Evolutionary conservation across 2,113 vertebrate genomes (phyloP).

Genomic region (Semnornis frantzii): DNA sequence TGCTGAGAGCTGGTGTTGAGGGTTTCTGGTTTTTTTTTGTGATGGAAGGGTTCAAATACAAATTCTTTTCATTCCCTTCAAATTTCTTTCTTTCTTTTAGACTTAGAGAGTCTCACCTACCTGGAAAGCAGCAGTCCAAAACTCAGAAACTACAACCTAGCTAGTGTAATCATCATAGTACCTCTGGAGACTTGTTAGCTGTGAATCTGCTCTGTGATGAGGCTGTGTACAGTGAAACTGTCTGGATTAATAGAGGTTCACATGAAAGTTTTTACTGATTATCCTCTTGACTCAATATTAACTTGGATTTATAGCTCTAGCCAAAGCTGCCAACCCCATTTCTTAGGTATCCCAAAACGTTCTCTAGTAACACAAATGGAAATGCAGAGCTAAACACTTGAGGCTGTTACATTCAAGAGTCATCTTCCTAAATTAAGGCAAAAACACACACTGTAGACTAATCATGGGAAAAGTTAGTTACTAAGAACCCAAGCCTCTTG

Average conservation of each 20-base stretch:
- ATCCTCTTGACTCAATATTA: neutral
- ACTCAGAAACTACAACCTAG: neutral
- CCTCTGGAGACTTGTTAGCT: neutral
- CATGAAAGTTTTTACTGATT: neutral
- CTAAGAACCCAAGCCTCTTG: neutral
- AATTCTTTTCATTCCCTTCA: neutral
- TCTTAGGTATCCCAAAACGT: fast-evolving
- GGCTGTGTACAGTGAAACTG: neutral
- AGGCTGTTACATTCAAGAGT: neutral
- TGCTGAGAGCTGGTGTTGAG: neutral
- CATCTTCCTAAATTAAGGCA: neutral
- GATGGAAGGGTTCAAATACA: neutral
- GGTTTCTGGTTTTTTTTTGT: neutral
- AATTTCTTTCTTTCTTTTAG: neutral
- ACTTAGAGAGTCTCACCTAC: neutral
- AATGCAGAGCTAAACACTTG: neutral
- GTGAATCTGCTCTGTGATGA: neutral
- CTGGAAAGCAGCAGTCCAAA: neutral
- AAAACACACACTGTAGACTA: neutral
- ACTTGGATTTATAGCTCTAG: neutral
- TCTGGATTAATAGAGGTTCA: neutral
- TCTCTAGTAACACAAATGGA: neutral
- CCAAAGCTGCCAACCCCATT: neutral
- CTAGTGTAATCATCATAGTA: neutral
- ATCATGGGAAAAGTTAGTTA: neutral